phyloP scores from a whole-genome alignment of 2,113 vertebrate genomes.

The Sprattus sprattus region DNA sequence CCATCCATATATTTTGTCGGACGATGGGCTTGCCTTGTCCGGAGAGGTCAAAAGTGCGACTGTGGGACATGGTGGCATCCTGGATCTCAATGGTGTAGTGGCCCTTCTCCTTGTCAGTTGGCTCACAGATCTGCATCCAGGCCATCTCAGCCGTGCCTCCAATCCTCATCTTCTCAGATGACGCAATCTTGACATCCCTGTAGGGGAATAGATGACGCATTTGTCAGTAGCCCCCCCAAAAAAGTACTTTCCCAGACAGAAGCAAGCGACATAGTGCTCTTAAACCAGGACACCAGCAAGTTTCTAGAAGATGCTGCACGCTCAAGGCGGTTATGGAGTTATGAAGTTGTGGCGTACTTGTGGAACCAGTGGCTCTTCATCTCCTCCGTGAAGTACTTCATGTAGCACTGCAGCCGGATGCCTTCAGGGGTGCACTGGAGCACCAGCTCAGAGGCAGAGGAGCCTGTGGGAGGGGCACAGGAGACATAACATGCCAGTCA shows the following conservation, averaged over 20 bases:
- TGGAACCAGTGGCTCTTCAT: slow-evolving; percentile 93
- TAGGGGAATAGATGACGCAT: slow-evolving; percentile 9
- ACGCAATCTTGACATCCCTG: slow-evolving; percentile 91
- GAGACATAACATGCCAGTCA: not conserved
- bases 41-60: slow-evolving; percentile 86
- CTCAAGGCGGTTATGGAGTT: not conserved
- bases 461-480: slow-evolving; percentile 65
- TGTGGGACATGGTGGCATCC: slow-evolving; percentile 77
- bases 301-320: not conserved
- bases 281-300: not conserved
- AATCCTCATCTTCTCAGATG: slow-evolving; percentile 91
- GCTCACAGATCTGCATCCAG: slow-evolving; percentile 94
- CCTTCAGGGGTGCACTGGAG: slow-evolving; percentile 92
- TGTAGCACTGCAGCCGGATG: slow-evolving; percentile 91
- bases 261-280: not conserved
- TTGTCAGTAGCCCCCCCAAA: not conserved
- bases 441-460: slow-evolving; percentile 88
- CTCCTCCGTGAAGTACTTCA: slow-evolving; percentile 95
- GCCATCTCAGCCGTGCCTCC: slow-evolving; percentile 87
- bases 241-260: not conserved
- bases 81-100: slow-evolving; percentile 90
- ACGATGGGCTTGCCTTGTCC: slow-evolving; percentile 80
- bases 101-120: slow-evolving; percentile 92
- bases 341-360: slow-evolving; percentile 73
- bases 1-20: not conserved